These are phyloP conservation scores for Macrosteles quadrilineatus DNA, from an alignment of 1,140 invertebrate species.

Conservation along the genomic window DNA sequence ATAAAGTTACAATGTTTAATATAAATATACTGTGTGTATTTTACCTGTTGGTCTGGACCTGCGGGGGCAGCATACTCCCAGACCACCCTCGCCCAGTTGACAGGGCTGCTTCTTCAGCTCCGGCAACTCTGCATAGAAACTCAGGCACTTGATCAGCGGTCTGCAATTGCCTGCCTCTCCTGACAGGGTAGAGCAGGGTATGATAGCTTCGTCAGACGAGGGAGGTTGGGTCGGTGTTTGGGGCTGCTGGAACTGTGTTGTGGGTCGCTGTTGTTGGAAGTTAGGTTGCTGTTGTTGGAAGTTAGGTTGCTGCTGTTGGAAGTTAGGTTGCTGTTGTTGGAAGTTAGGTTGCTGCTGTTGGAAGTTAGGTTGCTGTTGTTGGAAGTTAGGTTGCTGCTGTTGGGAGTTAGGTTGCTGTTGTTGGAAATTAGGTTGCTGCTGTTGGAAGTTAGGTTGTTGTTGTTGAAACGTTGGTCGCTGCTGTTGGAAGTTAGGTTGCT, in stretches of 20 bases:
- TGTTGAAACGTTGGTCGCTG: slow-evolving; percentile 14
- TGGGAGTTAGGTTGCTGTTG: slow-evolving; percentile 1
- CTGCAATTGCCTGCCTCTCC: slow-evolving; percentile 48
- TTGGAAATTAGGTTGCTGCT: neutral
- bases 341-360: neutral
- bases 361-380: neutral
- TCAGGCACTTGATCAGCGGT: slow-evolving; percentile 51
- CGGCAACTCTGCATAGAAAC: slow-evolving; percentile 53
- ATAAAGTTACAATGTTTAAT: no score
- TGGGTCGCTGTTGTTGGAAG: neutral
- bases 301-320: neutral
- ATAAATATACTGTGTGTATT: no score
- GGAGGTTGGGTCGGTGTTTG: slow-evolving; percentile 1
- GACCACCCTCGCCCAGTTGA: slow-evolving; percentile 44
- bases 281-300: slow-evolving; percentile 13
- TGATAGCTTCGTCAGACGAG: neutral
- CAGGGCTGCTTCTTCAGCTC: slow-evolving; percentile 52
- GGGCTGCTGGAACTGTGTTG: neutral
- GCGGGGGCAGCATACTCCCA: slow-evolving; percentile 52
- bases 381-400: slow-evolving; percentile 3
- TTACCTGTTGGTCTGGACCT: slow-evolving; percentile 36
- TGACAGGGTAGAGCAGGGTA: slow-evolving; percentile 38
- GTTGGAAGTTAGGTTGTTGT: neutral
- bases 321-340: slow-evolving; percentile 4
- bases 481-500: neutral